Percentiles rank a stretch among this genome's conserved stretches.
Conservation (phyloP, 2,888 invertebrate species). For the Adelphocoris suturalis region DNA sequence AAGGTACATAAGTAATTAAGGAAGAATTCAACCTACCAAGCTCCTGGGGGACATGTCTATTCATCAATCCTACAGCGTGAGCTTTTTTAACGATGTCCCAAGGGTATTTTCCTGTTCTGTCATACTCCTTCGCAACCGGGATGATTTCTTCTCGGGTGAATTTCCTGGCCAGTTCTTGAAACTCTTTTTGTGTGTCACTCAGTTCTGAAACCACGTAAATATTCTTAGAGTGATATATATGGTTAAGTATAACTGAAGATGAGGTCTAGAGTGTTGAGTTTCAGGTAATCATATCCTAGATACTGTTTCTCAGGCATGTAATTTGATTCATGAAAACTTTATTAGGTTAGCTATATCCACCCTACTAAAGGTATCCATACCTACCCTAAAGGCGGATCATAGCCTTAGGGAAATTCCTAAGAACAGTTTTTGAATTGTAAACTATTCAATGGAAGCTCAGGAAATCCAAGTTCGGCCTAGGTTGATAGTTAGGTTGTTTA, state of each 20-base stretch:
- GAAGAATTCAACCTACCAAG: constrained; percentile 81
- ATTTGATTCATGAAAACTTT: too few species aligned
- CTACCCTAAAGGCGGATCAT: too few species aligned
- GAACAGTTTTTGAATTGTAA: too few species aligned
- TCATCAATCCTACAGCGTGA: constrained; percentile 92
- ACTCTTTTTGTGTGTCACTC: constrained; percentile 87
- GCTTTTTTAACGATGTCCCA: constrained; percentile 97
- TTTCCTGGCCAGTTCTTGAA: constrained; percentile 91
- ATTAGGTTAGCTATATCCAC: too few species aligned
- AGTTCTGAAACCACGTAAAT: constrained; percentile 80
- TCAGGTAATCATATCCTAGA: neutral
- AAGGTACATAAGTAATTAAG: neutral
- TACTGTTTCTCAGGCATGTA: too few species aligned
- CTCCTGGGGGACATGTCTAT: constrained; percentile 89
- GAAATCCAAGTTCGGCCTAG: too few species aligned
- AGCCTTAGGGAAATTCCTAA: too few species aligned
- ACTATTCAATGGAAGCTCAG: too few species aligned
- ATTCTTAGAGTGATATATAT: constrained; percentile 68
- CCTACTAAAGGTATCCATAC: too few species aligned
- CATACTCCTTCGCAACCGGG: constrained; percentile 93
- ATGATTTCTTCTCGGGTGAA: constrained; percentile 95
- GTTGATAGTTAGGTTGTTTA: too few species aligned
- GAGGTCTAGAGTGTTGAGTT: too few species aligned
- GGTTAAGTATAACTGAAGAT: neutral
- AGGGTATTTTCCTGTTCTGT: constrained; percentile 94